Evolutionary conservation across 2,888 invertebrate genomes (phyloP), one percentile per base, ranked within the genome.

Genomic region (Corbicula japonica): DNA sequence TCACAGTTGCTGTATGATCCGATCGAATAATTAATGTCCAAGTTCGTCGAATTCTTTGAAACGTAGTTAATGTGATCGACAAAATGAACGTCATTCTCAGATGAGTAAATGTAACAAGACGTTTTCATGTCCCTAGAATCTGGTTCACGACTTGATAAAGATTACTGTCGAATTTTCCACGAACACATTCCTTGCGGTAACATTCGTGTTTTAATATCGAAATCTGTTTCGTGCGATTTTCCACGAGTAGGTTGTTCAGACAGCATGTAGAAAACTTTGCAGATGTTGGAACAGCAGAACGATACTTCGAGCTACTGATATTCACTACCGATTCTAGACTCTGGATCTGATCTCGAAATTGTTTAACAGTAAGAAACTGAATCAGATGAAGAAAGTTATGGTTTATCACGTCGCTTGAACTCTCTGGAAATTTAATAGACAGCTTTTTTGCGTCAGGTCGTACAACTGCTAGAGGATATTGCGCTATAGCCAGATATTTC

Each of bases 181-280:
- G 35, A 12, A 23, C 38, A 35, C 38, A 21, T 32, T 34, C 10
- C 38, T 26, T 34, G n/a, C 58, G 1, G 5, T 38, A 12, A 23
- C 58, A 58, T 2, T 58, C 35, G 38, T 58, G 58, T 32, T 58
- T 58, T 58, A 58, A 58, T 58, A 58, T 26, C 35, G 23, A 58
- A 35, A 58, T 58, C 26, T 32, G n/a, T 58, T 38, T 58, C 4
- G 38, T 58, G 8, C 38, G 58, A 23, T 58, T 58, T 15, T 58
- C 58, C 35, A 58, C n/a, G 4, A 58, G 35, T 38, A 58, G n/a
- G 38, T 58, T 58, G 26, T 58, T 58, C 35, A 58, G 23, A 23
- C 58, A 58, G 23, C 58, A 58, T 2, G 38, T 4, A 32, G 38
- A 8, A 58, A 35, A 58, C 21, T 38, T 15, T 21, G 58, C 58